Percentiles rank a stretch among this genome's conserved stretches.
Conservation (phyloP, 2,797 vertebrate species). For the Choloepus didactylus region DNA sequence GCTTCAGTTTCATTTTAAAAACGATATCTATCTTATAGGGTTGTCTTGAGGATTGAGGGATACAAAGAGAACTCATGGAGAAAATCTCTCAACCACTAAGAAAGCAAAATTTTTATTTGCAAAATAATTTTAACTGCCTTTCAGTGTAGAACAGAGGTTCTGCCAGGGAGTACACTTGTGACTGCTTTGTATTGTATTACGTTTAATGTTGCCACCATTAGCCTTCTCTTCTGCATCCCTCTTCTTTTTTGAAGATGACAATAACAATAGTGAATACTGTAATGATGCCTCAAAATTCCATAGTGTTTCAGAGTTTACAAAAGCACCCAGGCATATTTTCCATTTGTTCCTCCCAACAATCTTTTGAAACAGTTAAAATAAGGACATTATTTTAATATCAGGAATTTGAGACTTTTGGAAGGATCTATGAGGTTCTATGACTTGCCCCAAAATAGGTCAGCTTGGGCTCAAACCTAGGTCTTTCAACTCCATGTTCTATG, state of each 20-base stretch:
- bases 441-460: not conserved
- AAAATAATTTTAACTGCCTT: slow-evolving; percentile 44
- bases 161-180: not conserved
- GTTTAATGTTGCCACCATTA: not conserved
- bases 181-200: not conserved
- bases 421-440: not conserved
- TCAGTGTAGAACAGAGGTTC: not conserved
- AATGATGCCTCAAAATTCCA: not conserved
- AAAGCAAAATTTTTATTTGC: not conserved
- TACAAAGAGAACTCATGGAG: not conserved
- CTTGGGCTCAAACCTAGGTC: not conserved
- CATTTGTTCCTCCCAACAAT: not conserved
- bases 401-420: slow-evolving; percentile 10
- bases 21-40: not conserved
- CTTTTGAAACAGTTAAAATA: not conserved
- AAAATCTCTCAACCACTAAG: slow-evolving; percentile 1
- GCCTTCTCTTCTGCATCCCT: not conserved
- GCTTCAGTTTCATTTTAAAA: slow-evolving; percentile 42
- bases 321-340: not conserved
- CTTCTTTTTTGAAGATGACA: not conserved
- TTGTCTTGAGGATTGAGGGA: not conserved
- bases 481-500: not conserved
- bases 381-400: not conserved
- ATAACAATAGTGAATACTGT: not conserved
- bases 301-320: not conserved